phyloP scores from a whole-genome alignment of 2,113 vertebrate species.

The Charina bottae region DNA sequence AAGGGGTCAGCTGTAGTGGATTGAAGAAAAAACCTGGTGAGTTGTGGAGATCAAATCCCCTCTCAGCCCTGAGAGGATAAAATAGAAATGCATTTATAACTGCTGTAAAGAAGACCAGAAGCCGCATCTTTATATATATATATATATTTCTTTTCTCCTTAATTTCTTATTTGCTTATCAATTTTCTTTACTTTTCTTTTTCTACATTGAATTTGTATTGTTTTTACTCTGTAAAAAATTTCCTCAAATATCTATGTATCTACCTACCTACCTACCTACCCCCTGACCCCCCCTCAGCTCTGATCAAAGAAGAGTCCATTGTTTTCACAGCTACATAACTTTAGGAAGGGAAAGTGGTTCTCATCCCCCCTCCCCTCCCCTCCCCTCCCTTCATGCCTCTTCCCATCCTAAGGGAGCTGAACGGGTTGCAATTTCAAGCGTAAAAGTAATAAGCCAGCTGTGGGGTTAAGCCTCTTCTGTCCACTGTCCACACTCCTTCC shows the following conservation, averaged over 20 bases:
- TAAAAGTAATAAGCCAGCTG: background rate
- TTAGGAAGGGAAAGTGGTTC: background rate
- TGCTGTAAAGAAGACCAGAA: background rate
- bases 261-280: background rate
- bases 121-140: background rate
- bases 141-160: background rate
- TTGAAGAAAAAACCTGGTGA: background rate
- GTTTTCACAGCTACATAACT: background rate
- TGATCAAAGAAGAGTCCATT: background rate
- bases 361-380: too few relatives aligned
- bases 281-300: background rate
- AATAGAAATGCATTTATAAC: background rate
- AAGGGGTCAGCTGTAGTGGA: background rate
- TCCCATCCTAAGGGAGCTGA: too few relatives aligned
- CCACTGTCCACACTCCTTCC: background rate
- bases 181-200: background rate
- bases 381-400: too few relatives aligned
- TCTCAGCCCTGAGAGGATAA: background rate
- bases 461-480: background rate
- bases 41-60: background rate
- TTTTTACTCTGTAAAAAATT: background rate
- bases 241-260: too few relatives aligned
- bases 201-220: background rate
- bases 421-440: background rate
- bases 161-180: background rate